Evolutionary conservation across 2,797 vertebrate genomes (phyloP), one percentile per base, ranked within the genome.

Genomic region (Nyctalus aviator): DNA sequence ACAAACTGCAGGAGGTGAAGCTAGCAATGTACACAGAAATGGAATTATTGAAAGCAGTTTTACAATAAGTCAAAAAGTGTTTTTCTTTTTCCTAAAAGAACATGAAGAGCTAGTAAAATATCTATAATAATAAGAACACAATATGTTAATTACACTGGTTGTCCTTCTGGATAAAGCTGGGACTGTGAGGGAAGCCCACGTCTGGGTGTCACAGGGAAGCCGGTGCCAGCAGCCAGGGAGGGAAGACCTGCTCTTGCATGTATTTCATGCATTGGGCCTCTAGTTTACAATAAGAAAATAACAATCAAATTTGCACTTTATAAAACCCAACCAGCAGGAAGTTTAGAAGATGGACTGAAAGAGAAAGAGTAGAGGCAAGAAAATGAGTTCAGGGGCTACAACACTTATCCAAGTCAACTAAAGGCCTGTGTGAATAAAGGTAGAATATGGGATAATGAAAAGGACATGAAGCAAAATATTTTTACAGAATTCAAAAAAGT

Each of bases 71-170:
- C 41, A 78, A 62, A 73, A 30, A 20, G 9, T 32, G 59, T 78
- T 27, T 27, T 57, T 9, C 6, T 75, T 76, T 75, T 79, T 59
- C 75, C 91, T 68, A 71, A 82, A 93, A 71, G 72, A 91, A 81
- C 30, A 81, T 30, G 25, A 25, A 44, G 12, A 71, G 15, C 13
- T 88, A 69, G 53, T 44, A 68, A 30, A 55, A 5, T 46, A 78
- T n/a, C 18, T 62, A 91, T 35, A 75, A 55, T 71, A 92, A 84
- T 59, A 30, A 59, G 27, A 30, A 25, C 57, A 59, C 27, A 30
- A 27, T 59, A 59, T 59, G 57, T 25, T 59, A 59, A 59, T 59
- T 14, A 59, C 11, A 59, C 57, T 6, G 25, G 25, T 13, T 1
- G 12, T 30, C 57, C 57, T 59, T 27, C 57, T 27, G 4, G 11